These are phyloP conservation scores for Heliconius hortense DNA, from an alignment of 2,888 invertebrate species.

Conservation along the genomic window DNA sequence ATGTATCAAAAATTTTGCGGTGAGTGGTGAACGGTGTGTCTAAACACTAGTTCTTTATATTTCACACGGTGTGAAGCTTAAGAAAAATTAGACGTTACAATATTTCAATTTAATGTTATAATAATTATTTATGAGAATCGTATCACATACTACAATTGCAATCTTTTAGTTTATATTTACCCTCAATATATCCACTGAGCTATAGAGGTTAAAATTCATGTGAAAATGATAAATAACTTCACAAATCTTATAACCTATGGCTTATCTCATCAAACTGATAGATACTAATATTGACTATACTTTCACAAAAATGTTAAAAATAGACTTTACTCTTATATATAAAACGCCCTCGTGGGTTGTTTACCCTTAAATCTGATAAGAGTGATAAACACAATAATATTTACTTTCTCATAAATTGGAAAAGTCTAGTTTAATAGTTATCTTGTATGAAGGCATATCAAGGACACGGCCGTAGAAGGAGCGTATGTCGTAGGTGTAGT, in stretches of 20 bases:
- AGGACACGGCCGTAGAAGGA: too few relatives aligned
- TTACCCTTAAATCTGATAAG: constrained; percentile 35
- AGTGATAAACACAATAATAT: constrained; percentile 42
- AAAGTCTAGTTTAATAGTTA: background rate
- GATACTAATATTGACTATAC: background rate
- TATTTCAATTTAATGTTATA: too few relatives aligned
- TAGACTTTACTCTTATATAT: background rate
- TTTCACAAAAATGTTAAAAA: background rate
- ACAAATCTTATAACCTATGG: background rate
- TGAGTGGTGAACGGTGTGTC: too few relatives aligned
- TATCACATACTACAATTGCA: too few relatives aligned
- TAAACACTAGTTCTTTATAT: too few relatives aligned
- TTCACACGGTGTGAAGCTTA: too few relatives aligned
- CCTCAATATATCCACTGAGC: background rate
- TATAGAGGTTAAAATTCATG: background rate
- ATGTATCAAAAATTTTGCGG: too few relatives aligned
- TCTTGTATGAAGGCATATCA: background rate
- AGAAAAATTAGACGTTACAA: too few relatives aligned
- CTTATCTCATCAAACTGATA: constrained; percentile 18
- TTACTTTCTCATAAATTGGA: constrained; percentile 39
- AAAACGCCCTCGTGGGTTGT: background rate
- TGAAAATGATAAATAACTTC: background rate
- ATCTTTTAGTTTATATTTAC: background rate
- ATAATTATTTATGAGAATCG: too few relatives aligned
- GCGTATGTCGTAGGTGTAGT: too few relatives aligned